Base-by-base conservation (phyloP, 2,113 vertebrate species). In the Bothrops jararaca region DNA sequence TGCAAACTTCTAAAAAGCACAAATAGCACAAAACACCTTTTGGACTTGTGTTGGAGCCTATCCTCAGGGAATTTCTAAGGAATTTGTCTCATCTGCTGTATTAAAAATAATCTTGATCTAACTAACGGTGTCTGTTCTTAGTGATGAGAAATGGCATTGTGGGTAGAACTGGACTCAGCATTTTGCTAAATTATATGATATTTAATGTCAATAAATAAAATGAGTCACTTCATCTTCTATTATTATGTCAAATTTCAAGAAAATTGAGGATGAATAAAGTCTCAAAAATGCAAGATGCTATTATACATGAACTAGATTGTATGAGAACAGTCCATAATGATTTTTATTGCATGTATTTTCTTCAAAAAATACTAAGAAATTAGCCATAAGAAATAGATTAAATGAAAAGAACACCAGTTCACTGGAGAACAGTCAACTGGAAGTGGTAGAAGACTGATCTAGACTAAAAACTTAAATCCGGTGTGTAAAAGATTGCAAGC, bases 231-330 rank as follows among this genome's bases (percentile, higher is more conserved):
- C 4, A 1, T 39, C 5, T 90, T 92, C 93, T 91, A 91, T 95
- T 96, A 93, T 92, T 69, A 92, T 94, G 95, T 94, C 93, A 96
- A 85, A n/a, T 48, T 91, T 42, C 60, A 89, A 60, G 90, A 94
- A 92, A 92, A 50, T 57, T 92, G 5, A 89, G 92, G 23, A 5
- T 91, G 86, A 95, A 88, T 91, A 58, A 91, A 96, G 90, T 18
- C 1, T 94, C 89, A 95, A 92, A 91, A 74, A 95, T 94, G 64
- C 50, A 56, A 53, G 48, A 53, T 87, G 23, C 5, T 86, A 4
- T 90, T 94, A 93, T 93, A 92, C 0, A 52, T 45, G 29, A 85
- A 88, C 91, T 85, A 88, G 22, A 0, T 85, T 95, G 60, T 92
- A 11, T 92, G 89, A 42, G 94, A 91, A 94, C 92, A 95, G 92